A percentile compares a stretch with the other conserved stretches of the same genome.
Conservation (phyloP, 2,113 vertebrate species). For the Pantherophis guttatus region DNA sequence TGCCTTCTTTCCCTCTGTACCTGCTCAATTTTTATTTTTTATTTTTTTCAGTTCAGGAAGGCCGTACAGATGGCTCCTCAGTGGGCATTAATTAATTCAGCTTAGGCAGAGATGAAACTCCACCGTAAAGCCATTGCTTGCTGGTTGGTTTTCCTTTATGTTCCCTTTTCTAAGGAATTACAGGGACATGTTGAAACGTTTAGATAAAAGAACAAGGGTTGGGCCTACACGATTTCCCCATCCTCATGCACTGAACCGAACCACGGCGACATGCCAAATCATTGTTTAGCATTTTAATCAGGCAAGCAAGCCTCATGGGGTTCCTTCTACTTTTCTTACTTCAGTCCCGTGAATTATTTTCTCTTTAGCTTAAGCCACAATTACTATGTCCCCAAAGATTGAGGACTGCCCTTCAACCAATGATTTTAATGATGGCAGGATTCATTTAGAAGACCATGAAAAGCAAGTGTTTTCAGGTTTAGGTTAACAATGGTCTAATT, state of each 20-base stretch:
- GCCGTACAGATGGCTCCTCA: not conserved
- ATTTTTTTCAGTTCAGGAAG: not conserved
- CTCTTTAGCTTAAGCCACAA: not conserved
- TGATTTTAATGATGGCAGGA: not conserved
- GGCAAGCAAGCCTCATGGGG: not conserved
- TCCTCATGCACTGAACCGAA: not conserved
- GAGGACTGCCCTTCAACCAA: not conserved
- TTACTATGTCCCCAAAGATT: no score
- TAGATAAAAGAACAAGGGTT: not conserved
- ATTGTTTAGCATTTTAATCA: not conserved
- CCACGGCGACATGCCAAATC: not conserved
- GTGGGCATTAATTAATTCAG: constrained; percentile 4
- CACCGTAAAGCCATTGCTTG: not conserved
- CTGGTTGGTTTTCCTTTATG: not conserved
- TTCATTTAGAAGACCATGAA: no score
- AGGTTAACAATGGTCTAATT: not conserved
- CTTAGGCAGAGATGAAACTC: not conserved
- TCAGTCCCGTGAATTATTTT: not conserved
- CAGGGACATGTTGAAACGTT: not conserved
- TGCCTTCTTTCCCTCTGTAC: not conserved
- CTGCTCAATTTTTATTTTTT: not conserved
- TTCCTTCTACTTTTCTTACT: not conserved
- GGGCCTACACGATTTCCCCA: not conserved
- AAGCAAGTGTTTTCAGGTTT: not conserved
- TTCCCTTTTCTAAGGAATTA: not conserved